Conservation (phyloP, 2,888 invertebrate genomes). For the Agonopterix heracliana region DNA sequence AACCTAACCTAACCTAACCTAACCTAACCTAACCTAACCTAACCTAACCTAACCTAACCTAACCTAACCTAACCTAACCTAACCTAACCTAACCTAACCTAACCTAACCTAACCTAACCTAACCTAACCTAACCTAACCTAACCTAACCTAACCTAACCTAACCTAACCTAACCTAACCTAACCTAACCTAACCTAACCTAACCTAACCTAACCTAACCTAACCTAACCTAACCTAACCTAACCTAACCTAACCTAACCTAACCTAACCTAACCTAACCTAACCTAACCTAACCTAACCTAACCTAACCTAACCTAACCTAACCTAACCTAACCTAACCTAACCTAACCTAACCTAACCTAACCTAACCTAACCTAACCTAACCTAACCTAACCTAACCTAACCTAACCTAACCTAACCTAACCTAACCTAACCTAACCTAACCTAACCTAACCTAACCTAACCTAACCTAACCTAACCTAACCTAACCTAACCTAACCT, state of each 20-base stretch:
- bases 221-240: slow-evolving; percentile 17
- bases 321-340: slow-evolving; percentile 7
- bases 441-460: neutral
- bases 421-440: slow-evolving; percentile 15
- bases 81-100: slow-evolving; percentile 13
- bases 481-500: neutral
- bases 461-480: neutral
- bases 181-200: slow-evolving; percentile 9
- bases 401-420: neutral
- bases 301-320: slow-evolving; percentile 15
- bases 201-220: slow-evolving; percentile 11
- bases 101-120: slow-evolving; percentile 17
- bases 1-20: slow-evolving; percentile 9
- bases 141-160: slow-evolving; percentile 21
- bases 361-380: slow-evolving; percentile 19
- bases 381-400: slow-evolving; percentile 17
- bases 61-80: slow-evolving; percentile 10
- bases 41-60: slow-evolving; percentile 1
- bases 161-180: slow-evolving; percentile 19
- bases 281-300: slow-evolving; percentile 21
- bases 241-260: slow-evolving; percentile 15
- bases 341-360: slow-evolving; percentile 10
- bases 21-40: slow-evolving; percentile 5
- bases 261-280: slow-evolving; percentile 21
- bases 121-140: slow-evolving; percentile 16